These are phyloP conservation scores for Tipula vernalis DNA, from an alignment of 2,888 invertebrate genomes.

Conservation along the genomic window DNA sequence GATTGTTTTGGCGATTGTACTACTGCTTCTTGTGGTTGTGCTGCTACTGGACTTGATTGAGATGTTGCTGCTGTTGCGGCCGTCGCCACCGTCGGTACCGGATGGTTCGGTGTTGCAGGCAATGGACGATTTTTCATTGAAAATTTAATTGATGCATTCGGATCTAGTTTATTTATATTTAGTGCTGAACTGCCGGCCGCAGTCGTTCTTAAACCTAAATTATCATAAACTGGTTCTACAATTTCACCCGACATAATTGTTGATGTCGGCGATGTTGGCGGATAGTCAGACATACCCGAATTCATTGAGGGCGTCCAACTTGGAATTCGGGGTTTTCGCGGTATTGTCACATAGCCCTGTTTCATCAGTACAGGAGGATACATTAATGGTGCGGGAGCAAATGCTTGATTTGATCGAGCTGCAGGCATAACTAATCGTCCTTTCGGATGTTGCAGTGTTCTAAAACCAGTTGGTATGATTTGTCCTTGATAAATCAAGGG, in stretches of 20 bases:
- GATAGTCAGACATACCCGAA: slow-evolving; percentile 37
- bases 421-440: slow-evolving; percentile 31
- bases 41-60: slow-evolving; percentile 14
- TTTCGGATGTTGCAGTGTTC: slow-evolving; percentile 66
- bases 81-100: slow-evolving; percentile 23
- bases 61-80: slow-evolving; percentile 22
- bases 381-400: slow-evolving; percentile 54
- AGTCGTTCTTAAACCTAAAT: slow-evolving; percentile 70
- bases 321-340: slow-evolving; percentile 67
- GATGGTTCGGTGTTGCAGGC: slow-evolving; percentile 45
- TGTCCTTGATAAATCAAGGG: slow-evolving; percentile 47
- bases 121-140: slow-evolving; percentile 52
- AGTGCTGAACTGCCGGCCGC: slow-evolving; percentile 74
- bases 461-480: slow-evolving; percentile 49
- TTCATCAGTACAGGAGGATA: slow-evolving; percentile 44
- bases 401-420: slow-evolving; percentile 57
- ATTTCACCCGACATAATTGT: slow-evolving; percentile 31
- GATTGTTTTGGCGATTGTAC: slow-evolving; percentile 20
- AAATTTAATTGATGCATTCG: slow-evolving; percentile 24
- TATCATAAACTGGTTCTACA: slow-evolving; percentile 74
- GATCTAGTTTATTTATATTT: slow-evolving; percentile 60
- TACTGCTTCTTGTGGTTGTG: slow-evolving; percentile 30
- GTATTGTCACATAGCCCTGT: slow-evolving; percentile 78
- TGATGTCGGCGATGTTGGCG: slow-evolving; percentile 28
- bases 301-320: slow-evolving; percentile 63